These are phyloP conservation scores for Didymodactylos carnosus DNA, from an alignment of 2,888 invertebrate species.

Conservation along the genomic window DNA sequence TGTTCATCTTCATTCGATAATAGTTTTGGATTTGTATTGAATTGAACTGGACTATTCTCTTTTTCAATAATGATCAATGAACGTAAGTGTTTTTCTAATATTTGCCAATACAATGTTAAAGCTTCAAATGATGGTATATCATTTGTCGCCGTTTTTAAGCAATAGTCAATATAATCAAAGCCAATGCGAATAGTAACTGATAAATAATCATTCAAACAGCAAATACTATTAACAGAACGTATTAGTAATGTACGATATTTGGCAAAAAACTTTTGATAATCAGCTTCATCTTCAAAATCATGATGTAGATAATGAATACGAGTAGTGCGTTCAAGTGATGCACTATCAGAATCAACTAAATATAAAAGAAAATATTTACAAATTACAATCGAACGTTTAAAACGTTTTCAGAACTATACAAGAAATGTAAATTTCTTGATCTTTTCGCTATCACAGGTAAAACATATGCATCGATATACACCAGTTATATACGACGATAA, in stretches of 20 bases:
- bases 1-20: not conserved
- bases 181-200: not conserved
- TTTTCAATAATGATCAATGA: no score
- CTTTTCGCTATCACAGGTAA: no score
- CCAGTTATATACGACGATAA: no score
- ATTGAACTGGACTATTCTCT: not conserved
- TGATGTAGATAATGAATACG: not conserved
- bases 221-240: not conserved
- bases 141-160: not conserved
- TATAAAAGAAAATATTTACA: no score
- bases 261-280: not conserved
- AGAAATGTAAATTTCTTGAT: no score
- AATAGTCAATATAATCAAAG: not conserved
- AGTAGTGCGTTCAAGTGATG: no score
- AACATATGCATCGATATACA: no score
- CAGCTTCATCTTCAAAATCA: not conserved
- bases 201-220: not conserved
- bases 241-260: not conserved
- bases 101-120: not conserved
- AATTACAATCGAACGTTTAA: no score
- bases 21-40: not conserved
- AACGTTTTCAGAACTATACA: no score
- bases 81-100: not conserved
- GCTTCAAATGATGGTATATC: not conserved
- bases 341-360: no score